These are phyloP conservation scores for Pegea sp. DNA, from an alignment of 23 tunicate genomes.

Conservation along the genomic window DNA sequence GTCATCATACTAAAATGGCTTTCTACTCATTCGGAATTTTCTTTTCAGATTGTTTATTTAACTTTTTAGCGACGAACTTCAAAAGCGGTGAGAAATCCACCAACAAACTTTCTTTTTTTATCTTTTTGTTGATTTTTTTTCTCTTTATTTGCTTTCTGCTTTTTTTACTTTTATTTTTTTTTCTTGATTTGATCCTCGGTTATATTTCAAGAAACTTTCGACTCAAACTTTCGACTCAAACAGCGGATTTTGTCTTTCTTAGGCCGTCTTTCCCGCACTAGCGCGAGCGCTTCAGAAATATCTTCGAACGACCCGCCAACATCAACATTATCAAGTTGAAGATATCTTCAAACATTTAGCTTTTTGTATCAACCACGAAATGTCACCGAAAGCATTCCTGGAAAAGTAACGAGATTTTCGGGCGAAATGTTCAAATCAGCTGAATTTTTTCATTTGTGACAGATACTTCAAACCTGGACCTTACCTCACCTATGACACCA, in stretches of 20 bases:
- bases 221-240: no score
- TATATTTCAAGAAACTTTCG: no score
- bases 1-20: no score
- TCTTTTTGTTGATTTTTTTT: no score
- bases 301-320: constrained; percentile 89
- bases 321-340: constrained; percentile 83
- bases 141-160: no score
- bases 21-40: no score
- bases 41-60: no score
- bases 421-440: background rate
- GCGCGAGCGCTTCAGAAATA: constrained; percentile 92
- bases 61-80: no score
- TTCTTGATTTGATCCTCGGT: no score
- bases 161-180: no score
- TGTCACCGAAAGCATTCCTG: constrained; percentile 87
- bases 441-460: background rate
- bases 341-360: constrained; percentile 77
- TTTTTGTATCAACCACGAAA: constrained; percentile 79
- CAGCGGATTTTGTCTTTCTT: constrained; percentile 1
- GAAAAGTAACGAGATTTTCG: constrained; percentile 14
- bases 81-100: no score
- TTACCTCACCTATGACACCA: constrained; percentile 55
- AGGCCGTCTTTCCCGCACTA: constrained; percentile 89
- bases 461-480: constrained; percentile 81
- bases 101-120: no score